A percentile compares a stretch with the other conserved stretches of the same genome.
These are phyloP conservation scores for Stigmatopora argus DNA, from an alignment of 2,113 vertebrate species.

Conservation along the genomic window DNA sequence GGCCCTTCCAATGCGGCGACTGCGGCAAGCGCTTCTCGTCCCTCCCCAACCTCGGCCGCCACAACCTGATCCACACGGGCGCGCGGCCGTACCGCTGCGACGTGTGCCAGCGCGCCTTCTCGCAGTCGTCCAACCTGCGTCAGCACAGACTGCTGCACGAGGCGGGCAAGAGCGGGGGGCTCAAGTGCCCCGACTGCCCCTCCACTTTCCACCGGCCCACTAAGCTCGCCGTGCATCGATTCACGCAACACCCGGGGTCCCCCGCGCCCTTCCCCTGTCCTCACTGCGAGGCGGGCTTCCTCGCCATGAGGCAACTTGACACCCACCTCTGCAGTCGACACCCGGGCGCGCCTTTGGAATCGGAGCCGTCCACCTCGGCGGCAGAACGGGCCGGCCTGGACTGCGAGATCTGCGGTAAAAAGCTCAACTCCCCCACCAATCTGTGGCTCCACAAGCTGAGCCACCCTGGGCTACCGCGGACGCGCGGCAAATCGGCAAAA, in stretches of 20 bases:
- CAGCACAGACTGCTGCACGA: conserved; percentile 83
- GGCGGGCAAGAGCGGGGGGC: conserved; percentile 9
- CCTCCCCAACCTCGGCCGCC: conserved; percentile 80
- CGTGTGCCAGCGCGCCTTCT: conserved; percentile 80
- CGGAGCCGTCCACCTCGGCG: conserved; percentile 35
- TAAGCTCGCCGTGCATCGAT: conserved; percentile 73
- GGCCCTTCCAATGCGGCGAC: conserved; percentile 81
- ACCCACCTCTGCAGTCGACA: conserved; percentile 66
- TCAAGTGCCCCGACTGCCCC: conserved; percentile 67
- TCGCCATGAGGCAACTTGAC: conserved; percentile 67
- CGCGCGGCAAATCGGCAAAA: conserved; percentile 59
- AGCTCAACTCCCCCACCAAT: conserved; percentile 70
- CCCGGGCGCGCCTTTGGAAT: conserved; percentile 20
- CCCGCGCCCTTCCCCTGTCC: conserved; percentile 71
- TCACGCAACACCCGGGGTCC: conserved; percentile 64
- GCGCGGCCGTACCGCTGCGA: conserved; percentile 81
- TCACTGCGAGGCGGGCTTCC: conserved; percentile 70
- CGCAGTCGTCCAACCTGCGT: conserved; percentile 84
- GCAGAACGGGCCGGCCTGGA: conserved; percentile 36
- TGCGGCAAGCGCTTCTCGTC: conserved; percentile 85
- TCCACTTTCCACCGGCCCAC: conserved; percentile 73
- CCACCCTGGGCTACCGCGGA: conserved; percentile 53
- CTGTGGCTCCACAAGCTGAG: conserved; percentile 70
- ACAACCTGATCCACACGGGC: conserved; percentile 81
- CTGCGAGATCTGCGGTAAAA: conserved; percentile 73